phyloP scores from a whole-genome alignment of 2,888 invertebrate species.

The Drosophila mettleri region DNA sequence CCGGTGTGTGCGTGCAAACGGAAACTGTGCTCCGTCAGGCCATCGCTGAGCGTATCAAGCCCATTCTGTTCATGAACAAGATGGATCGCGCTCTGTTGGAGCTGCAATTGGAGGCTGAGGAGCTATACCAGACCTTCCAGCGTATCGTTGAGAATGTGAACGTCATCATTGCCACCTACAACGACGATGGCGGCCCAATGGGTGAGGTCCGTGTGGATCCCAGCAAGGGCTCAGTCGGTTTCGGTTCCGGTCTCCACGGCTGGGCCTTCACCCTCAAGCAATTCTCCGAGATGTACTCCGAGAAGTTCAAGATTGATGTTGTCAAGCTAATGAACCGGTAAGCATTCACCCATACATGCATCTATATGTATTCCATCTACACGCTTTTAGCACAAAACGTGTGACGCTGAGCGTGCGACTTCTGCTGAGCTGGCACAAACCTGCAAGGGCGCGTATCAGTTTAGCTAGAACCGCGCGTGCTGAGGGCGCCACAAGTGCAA shows the following conservation, averaged over 20 bases:
- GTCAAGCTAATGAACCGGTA: slow-evolving; percentile 97
- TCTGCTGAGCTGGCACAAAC: slow-evolving; percentile 38
- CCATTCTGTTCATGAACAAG: slow-evolving; percentile 99
- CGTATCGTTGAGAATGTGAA: slow-evolving; percentile 99
- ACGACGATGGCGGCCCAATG: slow-evolving; percentile 99
- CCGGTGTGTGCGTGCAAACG: slow-evolving; percentile 99
- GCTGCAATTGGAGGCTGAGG: slow-evolving; percentile 97
- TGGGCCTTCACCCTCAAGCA: slow-evolving; percentile 99
- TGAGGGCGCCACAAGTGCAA: slow-evolving; percentile 86
- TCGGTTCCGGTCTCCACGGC: slow-evolving; percentile 99
- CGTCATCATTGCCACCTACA: slow-evolving; percentile 99
- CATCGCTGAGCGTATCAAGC: slow-evolving; percentile 99
- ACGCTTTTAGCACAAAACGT: slow-evolving; percentile 85
- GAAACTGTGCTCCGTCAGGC: slow-evolving; percentile 99
- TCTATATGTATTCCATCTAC: neutral
- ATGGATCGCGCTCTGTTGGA: slow-evolving; percentile 99
- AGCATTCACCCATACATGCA: slow-evolving; percentile 44
- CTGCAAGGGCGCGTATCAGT: slow-evolving; percentile 6
- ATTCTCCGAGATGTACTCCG: slow-evolving; percentile 99
- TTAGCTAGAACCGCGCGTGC: slow-evolving; percentile 55
- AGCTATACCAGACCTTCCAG: slow-evolving; percentile 99
- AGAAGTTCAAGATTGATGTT: slow-evolving; percentile 99
- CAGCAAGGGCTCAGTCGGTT: slow-evolving; percentile 99
- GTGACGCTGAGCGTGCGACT: slow-evolving; percentile 74
- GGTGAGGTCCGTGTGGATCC: slow-evolving; percentile 99